Evolutionary conservation across 2,113 vertebrate species (phyloP).

Genomic region (Atractosteus spatula): DNA sequence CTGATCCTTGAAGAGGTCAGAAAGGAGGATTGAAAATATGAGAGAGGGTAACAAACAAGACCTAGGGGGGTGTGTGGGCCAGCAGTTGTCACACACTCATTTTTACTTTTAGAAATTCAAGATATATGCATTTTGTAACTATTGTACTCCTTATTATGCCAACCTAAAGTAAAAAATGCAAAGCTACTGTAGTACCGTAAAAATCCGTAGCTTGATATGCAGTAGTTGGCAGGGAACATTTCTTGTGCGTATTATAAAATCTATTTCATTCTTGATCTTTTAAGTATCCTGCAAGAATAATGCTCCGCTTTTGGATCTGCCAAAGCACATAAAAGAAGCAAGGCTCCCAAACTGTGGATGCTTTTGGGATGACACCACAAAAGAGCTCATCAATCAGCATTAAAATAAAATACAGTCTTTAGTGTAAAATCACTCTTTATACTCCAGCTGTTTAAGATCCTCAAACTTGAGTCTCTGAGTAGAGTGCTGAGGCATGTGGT

Average conservation of each 20-base stretch:
- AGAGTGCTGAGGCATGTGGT: slow-evolving; percentile 12
- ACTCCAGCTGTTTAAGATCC: no score
- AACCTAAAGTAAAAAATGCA: no score
- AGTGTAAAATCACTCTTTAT: slow-evolving; percentile 22
- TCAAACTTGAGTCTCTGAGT: neutral
- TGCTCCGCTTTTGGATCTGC: neutral
- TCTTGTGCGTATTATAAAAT: neutral
- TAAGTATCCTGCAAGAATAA: neutral
- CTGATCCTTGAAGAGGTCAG: no score
- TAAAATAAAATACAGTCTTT: slow-evolving; percentile 11
- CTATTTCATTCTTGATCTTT: neutral
- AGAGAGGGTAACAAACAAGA: no score
- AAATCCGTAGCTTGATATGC: no score
- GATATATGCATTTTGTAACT: no score
- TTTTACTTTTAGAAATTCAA: no score
- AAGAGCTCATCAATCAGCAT: slow-evolving; percentile 18
- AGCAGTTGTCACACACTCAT: no score
- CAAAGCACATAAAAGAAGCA: neutral
- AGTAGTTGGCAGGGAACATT: neutral
- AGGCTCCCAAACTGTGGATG: neutral
- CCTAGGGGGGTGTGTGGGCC: no score
- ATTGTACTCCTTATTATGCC: no score
- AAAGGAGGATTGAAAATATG: no score
- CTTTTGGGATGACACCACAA: neutral
- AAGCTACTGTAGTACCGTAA: no score